Evolutionary conservation across 2,113 vertebrate genomes (phyloP).

Genomic region (Thoracochromis brauschi): DNA sequence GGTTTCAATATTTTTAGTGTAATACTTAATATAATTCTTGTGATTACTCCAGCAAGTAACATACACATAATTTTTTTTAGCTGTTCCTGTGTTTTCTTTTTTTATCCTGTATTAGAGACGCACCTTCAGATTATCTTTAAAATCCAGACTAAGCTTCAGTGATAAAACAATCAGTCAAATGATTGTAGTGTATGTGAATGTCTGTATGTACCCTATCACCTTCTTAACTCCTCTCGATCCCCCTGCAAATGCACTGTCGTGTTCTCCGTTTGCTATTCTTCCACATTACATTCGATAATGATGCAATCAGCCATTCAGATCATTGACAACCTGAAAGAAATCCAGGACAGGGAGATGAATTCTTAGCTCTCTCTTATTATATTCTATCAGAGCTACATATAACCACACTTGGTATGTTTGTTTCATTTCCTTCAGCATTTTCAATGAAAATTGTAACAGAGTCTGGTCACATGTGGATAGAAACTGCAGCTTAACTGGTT

Average conservation of each 20-base stretch:
- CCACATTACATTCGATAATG: neutral
- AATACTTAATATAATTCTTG: neutral
- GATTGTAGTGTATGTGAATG: neutral
- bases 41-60: neutral
- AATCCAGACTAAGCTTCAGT: neutral
- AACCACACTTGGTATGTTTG: neutral
- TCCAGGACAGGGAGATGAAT: neutral
- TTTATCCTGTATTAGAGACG: neutral
- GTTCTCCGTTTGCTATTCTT: neutral
- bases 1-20: neutral
- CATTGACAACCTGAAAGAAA: neutral
- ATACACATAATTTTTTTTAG: neutral
- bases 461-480: neutral
- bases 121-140: neutral
- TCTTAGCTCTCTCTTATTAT: neutral
- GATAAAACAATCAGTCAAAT: neutral
- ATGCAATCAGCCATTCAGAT: neutral
- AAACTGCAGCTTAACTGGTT: neutral
- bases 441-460: neutral
- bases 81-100: neutral
- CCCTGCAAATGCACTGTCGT: neutral
- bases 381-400: neutral
- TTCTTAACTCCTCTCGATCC: neutral
- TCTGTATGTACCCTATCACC: neutral
- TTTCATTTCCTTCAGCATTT: neutral